Base-by-base conservation (phyloP, 2,797 vertebrate species). In the Neosilurus mollespiculum region DNA sequence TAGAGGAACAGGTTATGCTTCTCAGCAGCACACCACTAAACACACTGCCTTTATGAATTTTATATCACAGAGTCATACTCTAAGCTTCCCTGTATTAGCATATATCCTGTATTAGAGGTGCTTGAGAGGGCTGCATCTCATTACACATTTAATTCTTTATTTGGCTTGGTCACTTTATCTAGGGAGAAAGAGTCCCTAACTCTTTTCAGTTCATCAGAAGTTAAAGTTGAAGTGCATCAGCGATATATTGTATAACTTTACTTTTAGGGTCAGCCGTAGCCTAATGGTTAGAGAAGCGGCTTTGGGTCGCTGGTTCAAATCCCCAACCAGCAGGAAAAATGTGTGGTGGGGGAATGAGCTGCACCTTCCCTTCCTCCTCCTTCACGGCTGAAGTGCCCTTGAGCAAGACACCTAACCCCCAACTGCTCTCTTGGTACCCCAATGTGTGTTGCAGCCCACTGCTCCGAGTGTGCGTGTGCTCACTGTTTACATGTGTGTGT, bases 51-150 rank as follows among this genome's bases (percentile, higher is more conserved):
- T 78, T 83, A 61, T 69, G 53, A 83, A 62, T 78, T 59, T 83
- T 67, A 78, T 58, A 83, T 83, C 64, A 69, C 54, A n/a, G 9
- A 61, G 53, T 83, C 64, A 58, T 51, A 67, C 73, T 77, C 37
- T 69, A 59, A 69, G 53, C 49, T 64, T 26, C 77, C 51, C 30
- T 67, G 54, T 49, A 83, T 83, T 83, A 77, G 81, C 64, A 77
- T 67, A 83, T 30, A 43, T 43, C 37, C 37, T 43, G 6, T 43
- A 43, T 43, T 43, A 22, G 51, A 67, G 51, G 64, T 77, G 26
- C 72, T 67, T 83, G 73, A 59, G 72, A 83, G 51, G 62, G 51
- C 51, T 58, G 72, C 71, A 67, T 83, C 81, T 83, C 58, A 83
- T 83, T 83, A 83, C 51, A 59, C 15, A 30, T 78, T 54, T 78